Base-by-base conservation (phyloP, 2,888 invertebrate species). In the Polyommatus iphigenia region DNA sequence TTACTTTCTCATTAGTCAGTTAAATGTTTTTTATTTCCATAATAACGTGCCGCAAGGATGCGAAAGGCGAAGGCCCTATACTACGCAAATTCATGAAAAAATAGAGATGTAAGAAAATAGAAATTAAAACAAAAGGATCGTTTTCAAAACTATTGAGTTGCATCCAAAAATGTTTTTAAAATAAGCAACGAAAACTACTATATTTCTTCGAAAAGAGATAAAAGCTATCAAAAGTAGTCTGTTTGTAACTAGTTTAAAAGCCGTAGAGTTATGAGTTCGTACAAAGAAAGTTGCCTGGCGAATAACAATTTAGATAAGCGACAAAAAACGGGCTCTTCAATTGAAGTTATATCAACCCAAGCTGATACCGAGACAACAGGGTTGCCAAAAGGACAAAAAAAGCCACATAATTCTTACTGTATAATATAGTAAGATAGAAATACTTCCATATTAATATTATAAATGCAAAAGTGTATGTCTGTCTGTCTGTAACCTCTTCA, bases 281-380 rank as follows among this genome's bases (percentile, higher is more conserved):
- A 75, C 78, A 78, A 80, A 79, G 77, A 80, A 79, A 79, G 72
- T 79, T 80, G 76, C 50, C 59, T 54, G 36, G 71, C 76, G 72
- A 75, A 72, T 71, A 76, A 78, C 76, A 78, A 78, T 80, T 78
- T 79, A 81, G 79, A 79, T 77, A 78, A 78, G 67, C 57, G 75
- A 54, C 71, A 75, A 80, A 79, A 78, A 79, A 79, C 78, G 75
- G 76, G 41, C 75, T 77, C 76, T 78, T 78, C 78, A 75, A 79
- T 78, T 57, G 46, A 59, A 77, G 76, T 76, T 71, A 78, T 76
- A 78, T 79, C 78, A 77, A 78, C 78, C 76, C 78, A 29, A 54
- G 50, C 18, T 75, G 50, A 54, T 75, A 29, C 54, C 32, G n/a
- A 24, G 29, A 29, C 4, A 67, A 18, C 2, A 75, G 75, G 75